Evolutionary conservation across 2,888 invertebrate genomes (phyloP), one percentile per base, ranked within the genome.

Genomic region (Colostygia pectinataria): DNA sequence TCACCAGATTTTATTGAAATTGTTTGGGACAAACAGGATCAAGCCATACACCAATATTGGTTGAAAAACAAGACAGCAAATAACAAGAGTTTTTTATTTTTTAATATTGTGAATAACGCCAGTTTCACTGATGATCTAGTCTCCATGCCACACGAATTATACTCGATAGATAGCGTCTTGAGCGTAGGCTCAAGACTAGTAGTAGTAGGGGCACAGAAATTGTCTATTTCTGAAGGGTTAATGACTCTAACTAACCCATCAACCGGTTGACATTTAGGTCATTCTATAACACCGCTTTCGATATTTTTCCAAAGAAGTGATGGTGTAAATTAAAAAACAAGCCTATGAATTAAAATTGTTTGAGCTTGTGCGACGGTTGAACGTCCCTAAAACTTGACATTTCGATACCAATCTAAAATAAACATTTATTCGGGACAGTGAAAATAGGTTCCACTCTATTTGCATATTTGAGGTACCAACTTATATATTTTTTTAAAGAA

Each of bases 251-350:
- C 70, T 73, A 66, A 38, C 66, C 59, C 70, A 63, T 66, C 63
- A 62, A 66, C 66, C 69, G 68, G 72, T 78, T 80, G 78, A 80
- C 81, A 84, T 85, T 80, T 81, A 72, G 83, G 81, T 82, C 83
- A 74, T 63, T 70, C 79, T 77, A 76, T 7, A 9, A 76, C 71
- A 57, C 34, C 18, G 52, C 43, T 55, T 68, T 57, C 28, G 38
- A 56, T 53, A 31, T 52, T 45, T 56, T 51, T 44, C 37, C 40
- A 43, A 24, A 14, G 18, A 38, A 42, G 31, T 33, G 42, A 47
- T 42, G 41, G 47, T 45, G 44, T 39, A 15, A 55, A 55, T 48
- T 47, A 49, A 28, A 41, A 32, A 52, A 38, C 24, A 36, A 46
- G 42, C 44, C 3, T 47, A 40, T 27, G 14, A 15, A 28, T 46